Percentiles rank a stretch among this genome's conserved stretches.
phyloP scores from a whole-genome alignment of 2,888 invertebrate species.

The Rotaria magnacalcarata region DNA sequence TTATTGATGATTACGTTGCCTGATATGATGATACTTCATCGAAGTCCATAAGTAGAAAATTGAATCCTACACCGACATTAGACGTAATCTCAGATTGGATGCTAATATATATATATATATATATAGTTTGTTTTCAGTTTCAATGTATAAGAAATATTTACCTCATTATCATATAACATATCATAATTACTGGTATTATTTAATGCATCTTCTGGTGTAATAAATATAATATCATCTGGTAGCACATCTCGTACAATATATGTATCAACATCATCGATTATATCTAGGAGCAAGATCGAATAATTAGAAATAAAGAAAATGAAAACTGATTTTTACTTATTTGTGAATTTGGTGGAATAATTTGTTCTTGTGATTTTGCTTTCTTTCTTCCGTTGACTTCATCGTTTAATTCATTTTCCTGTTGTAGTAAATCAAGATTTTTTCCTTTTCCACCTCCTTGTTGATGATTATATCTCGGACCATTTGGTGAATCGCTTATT shows the following conservation, averaged over 20 bases:
- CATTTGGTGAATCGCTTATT: not conserved
- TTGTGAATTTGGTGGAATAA: not conserved
- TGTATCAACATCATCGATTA: not conserved
- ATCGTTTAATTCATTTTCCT: not conserved
- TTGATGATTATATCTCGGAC: not conserved
- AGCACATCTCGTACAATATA: conserved; percentile 29
- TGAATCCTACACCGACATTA: too few species aligned
- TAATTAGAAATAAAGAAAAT: not conserved
- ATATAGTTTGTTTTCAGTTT: too few species aligned
- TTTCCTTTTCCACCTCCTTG: not conserved
- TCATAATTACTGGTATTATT: not conserved
- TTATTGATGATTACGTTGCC: too few species aligned
- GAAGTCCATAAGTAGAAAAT: too few species aligned
- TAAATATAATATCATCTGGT: conserved; percentile 31
- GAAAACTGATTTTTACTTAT: not conserved
- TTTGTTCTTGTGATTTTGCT: conserved; percentile 4
- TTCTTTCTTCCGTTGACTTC: not conserved
- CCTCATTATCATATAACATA: not conserved
- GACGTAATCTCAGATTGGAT: too few species aligned
- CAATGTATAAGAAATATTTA: not conserved
- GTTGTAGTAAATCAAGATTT: not conserved
- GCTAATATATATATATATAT: too few species aligned
- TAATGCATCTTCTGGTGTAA: conserved; percentile 9
- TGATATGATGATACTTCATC: too few species aligned
- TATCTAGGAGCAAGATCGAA: not conserved